A percentile compares a stretch with the other conserved stretches of the same genome.
Conservation (phyloP, 2,113 vertebrate genomes). For the Scartelaos histophorus region DNA sequence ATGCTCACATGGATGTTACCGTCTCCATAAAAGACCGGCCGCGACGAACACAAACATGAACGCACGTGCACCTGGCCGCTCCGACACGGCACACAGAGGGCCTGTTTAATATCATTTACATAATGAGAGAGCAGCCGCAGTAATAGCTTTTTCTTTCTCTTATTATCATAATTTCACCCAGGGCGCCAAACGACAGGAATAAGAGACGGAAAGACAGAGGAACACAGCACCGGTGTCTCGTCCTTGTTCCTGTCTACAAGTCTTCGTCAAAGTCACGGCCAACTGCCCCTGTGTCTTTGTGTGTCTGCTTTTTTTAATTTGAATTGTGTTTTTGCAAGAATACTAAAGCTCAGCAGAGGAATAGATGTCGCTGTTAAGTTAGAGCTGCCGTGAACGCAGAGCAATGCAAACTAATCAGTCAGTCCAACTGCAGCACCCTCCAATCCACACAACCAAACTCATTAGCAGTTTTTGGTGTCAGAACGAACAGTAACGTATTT, state of each 20-base stretch:
- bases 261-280: conserved; percentile 79
- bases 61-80: conserved; percentile 25
- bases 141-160: conserved; percentile 99
- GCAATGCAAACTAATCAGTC: not conserved
- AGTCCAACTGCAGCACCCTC: not conserved
- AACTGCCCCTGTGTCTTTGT: conserved; percentile 60
- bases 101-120: conserved; percentile 99
- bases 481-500: not conserved
- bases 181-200: conserved; percentile 86
- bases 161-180: conserved; percentile 99
- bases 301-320: not conserved
- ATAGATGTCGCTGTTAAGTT: not conserved
- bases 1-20: conserved; percentile 20
- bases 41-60: not conserved
- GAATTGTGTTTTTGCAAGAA: not conserved
- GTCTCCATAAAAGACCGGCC: conserved; percentile 8
- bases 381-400: not conserved
- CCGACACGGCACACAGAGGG: conserved; percentile 74
- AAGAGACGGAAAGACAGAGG: conserved; percentile 47
- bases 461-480: not conserved
- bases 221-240: conserved; percentile 76
- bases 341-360: not conserved
- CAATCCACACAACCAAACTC: too few relatives aligned
- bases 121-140: conserved; percentile 99
- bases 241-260: conserved; percentile 85